Conservation (phyloP, 64 coral and sea anemone genomes). For the Exaiptasia diaphana region DNA sequence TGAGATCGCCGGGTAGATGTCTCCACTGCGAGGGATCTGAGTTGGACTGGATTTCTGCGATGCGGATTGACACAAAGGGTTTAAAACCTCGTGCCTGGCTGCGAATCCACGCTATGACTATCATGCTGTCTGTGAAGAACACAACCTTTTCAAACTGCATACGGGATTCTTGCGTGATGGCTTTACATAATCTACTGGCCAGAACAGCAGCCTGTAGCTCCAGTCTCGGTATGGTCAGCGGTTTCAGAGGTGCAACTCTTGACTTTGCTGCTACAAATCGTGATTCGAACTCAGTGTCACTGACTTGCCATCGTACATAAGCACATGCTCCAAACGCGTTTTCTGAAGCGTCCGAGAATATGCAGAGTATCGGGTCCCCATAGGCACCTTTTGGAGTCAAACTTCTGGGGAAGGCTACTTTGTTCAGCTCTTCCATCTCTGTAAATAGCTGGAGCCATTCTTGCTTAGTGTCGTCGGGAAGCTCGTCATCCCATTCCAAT, state of each 20-base stretch:
- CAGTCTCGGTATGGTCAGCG: conserved; percentile 23
- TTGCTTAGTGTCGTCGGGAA: neutral
- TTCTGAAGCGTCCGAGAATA: conserved; percentile 31
- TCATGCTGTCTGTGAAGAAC: conserved; percentile 24
- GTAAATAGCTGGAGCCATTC: conserved; percentile 14
- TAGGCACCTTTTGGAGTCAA: neutral
- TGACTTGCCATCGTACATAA: conserved; percentile 2
- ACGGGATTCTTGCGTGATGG: neutral
- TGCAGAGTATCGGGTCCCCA: neutral
- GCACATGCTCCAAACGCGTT: conserved; percentile 31
- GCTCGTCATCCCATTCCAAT: conserved; percentile 52
- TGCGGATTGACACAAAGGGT: conserved; percentile 18
- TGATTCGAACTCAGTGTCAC: neutral
- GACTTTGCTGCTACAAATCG: conserved; percentile 29
- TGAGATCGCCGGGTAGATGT: neutral
- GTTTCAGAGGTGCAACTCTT: conserved; percentile 14
- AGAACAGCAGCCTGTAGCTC: conserved; percentile 55
- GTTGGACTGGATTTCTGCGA: conserved; percentile 27
- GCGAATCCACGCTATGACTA: conserved; percentile 14
- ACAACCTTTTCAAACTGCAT: neutral
- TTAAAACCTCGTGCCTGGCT: conserved; percentile 2
- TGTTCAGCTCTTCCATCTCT: conserved; percentile 32
- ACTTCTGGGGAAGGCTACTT: neutral
- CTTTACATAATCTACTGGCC: neutral
- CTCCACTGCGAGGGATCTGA: neutral